phyloP scores from a whole-genome alignment of 2,113 vertebrate genomes.

The Varanus salvator region DNA sequence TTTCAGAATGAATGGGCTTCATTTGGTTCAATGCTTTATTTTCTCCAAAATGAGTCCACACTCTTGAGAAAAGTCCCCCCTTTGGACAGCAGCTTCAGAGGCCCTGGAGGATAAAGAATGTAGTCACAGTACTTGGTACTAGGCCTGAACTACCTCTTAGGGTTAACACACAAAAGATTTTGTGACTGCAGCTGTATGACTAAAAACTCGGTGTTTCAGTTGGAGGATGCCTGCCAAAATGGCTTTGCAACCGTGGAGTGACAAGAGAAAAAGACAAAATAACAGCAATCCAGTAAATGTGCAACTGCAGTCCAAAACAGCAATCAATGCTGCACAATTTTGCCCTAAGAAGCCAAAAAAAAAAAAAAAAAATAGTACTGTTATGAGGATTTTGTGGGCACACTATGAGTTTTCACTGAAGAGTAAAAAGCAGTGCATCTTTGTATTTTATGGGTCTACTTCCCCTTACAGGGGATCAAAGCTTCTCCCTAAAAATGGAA shows the following conservation, averaged over 20 bases:
- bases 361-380: conserved; percentile 42
- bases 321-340: conserved; percentile 28
- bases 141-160: background rate
- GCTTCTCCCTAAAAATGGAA: conserved; percentile 51
- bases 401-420: conserved; percentile 35
- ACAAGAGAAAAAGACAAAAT: background rate
- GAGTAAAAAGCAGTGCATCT: conserved; percentile 47
- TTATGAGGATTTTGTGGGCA: conserved; percentile 43
- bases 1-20: background rate
- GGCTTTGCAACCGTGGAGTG: conserved; percentile 14
- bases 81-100: background rate
- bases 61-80: background rate
- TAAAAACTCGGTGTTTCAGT: background rate
- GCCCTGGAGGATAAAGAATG: background rate
- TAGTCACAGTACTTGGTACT: background rate
- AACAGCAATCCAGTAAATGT: conserved; percentile 16
- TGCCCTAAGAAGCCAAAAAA: conserved; percentile 32
- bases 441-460: conserved; percentile 53
- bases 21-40: background rate
- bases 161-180: background rate
- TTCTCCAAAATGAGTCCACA: background rate
- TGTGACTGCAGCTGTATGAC: background rate
- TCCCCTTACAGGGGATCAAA: conserved; percentile 53
- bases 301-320: conserved; percentile 22
- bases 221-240: conserved; percentile 19